Evolutionary conservation across 23 tunicate genomes (phyloP).

Genomic region (Corella eumyota): DNA sequence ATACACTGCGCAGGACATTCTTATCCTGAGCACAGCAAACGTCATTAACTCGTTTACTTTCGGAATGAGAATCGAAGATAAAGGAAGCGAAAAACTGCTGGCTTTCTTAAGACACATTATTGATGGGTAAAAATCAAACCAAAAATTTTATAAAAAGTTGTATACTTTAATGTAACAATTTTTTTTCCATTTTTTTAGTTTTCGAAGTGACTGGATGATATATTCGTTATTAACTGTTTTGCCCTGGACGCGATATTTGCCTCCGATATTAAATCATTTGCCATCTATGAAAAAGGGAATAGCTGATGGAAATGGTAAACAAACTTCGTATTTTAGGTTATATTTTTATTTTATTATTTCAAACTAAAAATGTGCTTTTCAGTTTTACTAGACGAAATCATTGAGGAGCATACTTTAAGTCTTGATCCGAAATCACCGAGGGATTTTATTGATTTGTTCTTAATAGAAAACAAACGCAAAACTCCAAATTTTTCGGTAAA

Average conservation of each 20-base stretch:
- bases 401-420: too few relatives aligned
- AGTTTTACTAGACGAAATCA: too few relatives aligned
- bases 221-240: not conserved
- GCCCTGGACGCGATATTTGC: constrained; percentile 1
- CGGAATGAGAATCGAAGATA: not conserved
- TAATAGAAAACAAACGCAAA: too few relatives aligned
- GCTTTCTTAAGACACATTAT: not conserved
- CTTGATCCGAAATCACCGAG: too few relatives aligned
- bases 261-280: too few relatives aligned
- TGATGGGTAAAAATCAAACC: not conserved
- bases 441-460: too few relatives aligned
- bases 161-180: not conserved
- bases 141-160: not conserved
- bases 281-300: too few relatives aligned
- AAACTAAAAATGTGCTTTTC: too few relatives aligned
- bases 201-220: not conserved
- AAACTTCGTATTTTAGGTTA: too few relatives aligned
- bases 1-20: not conserved
- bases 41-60: not conserved
- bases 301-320: too few relatives aligned
- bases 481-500: too few relatives aligned
- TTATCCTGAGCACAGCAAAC: not conserved
- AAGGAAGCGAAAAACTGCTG: not conserved
- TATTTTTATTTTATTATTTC: too few relatives aligned
- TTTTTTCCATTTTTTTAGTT: not conserved